Evolutionary conservation across 2,113 vertebrate species (phyloP), one percentile per base, ranked within the genome.

Genomic region (Corvus cornix): DNA sequence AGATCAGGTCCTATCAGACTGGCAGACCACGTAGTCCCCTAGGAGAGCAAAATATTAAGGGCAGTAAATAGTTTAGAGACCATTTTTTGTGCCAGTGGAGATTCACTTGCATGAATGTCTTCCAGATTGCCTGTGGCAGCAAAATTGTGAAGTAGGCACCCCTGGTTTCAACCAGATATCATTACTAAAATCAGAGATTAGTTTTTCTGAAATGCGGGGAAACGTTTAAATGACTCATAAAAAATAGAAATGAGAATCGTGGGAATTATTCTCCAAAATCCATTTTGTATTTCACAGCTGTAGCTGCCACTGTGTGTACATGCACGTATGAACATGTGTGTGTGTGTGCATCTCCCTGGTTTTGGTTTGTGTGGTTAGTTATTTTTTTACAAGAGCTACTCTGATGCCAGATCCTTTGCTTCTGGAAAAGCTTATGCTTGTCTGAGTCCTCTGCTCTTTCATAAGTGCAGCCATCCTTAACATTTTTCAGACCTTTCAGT

Each of bases 321-420:
- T 9, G 13, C 0, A 1, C 24, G 7, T 5, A 3, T 24, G 28
- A 28, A 16, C 22, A 4, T 8, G 14, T 44, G 13, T 3, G 1
- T 12, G 16, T 37, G 8, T 7, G 3, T 14, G 11, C 24, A 13
- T 0, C 0, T 33, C 10, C 18, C 48, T 46, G 55, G 1, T 70
- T 84, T 77, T 49, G 17, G 28, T 63, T 70, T 70, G 6, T 17
- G 23, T 35, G 6, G 3, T 48, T 59, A 23, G 7, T 6, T 37
- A 6, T 11, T 28, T 15, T 59, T 75, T 56, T 20, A 44, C 26
- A 46, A 56, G 58, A 77, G 17, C 30, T 53, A 11, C 55, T 72
- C 33, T 55, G 30, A 46, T 28, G 35, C 9, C 41, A 60, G 48
- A 43, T 53, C 10, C 14, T 76, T 17, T 68, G 5, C 21, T 55